Percentiles rank a stretch among this genome's conserved stretches.
Evolutionary conservation across 37 sponge, comb jelly and placozoan species (phyloP).

Genomic region (Oscarella lobularis): DNA sequence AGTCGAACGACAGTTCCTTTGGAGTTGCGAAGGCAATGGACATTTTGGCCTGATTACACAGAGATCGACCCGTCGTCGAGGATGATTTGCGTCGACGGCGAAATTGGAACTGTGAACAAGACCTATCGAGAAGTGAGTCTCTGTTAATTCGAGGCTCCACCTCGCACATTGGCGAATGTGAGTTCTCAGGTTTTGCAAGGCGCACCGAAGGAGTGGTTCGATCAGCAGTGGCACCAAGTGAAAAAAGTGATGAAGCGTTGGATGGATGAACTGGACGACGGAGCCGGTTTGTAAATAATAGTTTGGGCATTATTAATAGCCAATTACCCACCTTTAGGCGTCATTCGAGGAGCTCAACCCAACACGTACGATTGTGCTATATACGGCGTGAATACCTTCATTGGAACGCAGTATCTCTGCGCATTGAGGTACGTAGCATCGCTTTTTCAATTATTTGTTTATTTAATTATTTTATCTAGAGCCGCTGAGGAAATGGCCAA

Average conservation of each 20-base stretch:
- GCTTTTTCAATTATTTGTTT: neutral
- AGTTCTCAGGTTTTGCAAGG: conserved; percentile 8
- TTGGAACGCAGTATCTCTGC: conserved; percentile 11
- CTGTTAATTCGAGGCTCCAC: no score
- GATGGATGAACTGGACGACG: conserved; percentile 11
- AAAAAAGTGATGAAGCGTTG: conserved; percentile 9
- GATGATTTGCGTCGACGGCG: conserved; percentile 14
- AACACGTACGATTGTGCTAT: conserved; percentile 15
- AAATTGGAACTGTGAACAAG: conserved; percentile 10
- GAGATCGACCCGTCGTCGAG: neutral
- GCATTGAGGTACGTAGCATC: conserved; percentile 1
- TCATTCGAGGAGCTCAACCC: conserved; percentile 6
- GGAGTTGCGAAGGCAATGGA: conserved; percentile 13
- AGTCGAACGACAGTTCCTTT: conserved; percentile 14
- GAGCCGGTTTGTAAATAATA: no score
- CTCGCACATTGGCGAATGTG: no score
- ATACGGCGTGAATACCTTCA: conserved; percentile 17
- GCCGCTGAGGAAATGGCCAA: conserved; percentile 23
- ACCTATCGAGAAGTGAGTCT: conserved; percentile 12
- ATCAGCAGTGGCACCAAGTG: conserved; percentile 6
- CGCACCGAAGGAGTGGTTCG: conserved; percentile 11
- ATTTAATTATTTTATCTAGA: neutral
- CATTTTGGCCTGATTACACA: conserved; percentile 17
- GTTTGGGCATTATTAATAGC: no score
- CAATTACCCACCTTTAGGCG: no score